These are phyloP conservation scores for Drosophila quinaria DNA, from an alignment of 2,888 invertebrate genomes.

Conservation along the genomic window DNA sequence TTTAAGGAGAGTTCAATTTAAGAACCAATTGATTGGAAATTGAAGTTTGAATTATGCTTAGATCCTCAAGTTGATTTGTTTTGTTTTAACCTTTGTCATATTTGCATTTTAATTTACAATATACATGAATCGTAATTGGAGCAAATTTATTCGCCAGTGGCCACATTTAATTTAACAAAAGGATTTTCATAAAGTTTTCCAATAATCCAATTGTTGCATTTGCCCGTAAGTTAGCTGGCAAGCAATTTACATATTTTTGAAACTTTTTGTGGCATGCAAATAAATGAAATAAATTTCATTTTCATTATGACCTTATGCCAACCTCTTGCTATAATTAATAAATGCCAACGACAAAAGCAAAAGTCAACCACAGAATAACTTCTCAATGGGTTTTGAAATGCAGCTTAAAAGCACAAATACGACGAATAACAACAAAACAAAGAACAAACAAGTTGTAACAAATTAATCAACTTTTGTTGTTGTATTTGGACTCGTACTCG, in stretches of 20 bases:
- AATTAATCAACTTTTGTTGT: constrained; percentile 72
- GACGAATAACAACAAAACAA: constrained; percentile 43
- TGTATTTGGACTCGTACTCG: constrained; percentile 2
- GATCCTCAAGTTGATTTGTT: not conserved
- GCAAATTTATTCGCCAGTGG: constrained; percentile 5
- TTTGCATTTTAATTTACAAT: constrained; percentile 16
- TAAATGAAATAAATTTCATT: constrained; percentile 42
- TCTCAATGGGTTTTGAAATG: constrained; percentile 56
- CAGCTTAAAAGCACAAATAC: constrained; percentile 49
- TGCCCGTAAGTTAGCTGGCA: constrained; percentile 21
- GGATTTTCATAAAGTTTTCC: constrained; percentile 24
- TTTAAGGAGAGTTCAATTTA: not conserved
- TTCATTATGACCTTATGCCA: constrained; percentile 42
- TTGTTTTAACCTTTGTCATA: constrained; percentile 2
- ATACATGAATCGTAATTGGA: constrained; percentile 9
- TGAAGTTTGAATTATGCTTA: not conserved
- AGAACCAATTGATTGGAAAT: not conserved
- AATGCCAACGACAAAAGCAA: constrained; percentile 48
- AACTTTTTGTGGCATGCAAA: constrained; percentile 35
- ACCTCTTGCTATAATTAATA: constrained; percentile 69
- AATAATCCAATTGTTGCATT: constrained; percentile 32
- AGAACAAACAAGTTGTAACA: constrained; percentile 54
- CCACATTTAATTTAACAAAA: constrained; percentile 36
- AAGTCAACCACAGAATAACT: constrained; percentile 40
- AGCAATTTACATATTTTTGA: constrained; percentile 47